Evolutionary conservation across 2,888 invertebrate genomes (phyloP).

Genomic region (Heliconius aoede): DNA sequence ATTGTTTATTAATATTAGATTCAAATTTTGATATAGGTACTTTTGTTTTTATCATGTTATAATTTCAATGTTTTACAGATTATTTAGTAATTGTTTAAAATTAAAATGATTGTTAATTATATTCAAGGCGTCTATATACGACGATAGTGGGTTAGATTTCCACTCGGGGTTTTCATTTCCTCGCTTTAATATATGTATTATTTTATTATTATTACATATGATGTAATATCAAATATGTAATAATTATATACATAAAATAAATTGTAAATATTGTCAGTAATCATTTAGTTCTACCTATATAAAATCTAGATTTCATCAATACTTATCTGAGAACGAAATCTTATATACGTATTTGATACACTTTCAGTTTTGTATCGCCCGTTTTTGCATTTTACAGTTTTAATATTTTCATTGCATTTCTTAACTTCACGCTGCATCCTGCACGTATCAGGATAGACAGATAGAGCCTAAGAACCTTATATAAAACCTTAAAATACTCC

Average conservation of each 20-base stretch:
- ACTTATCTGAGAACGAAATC: background rate
- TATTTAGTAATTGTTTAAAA: too few species aligned
- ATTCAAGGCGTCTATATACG: too few species aligned
- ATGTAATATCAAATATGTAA: background rate
- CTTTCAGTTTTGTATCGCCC: background rate
- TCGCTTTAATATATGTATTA: too few species aligned
- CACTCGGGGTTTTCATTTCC: background rate
- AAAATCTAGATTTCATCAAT: background rate
- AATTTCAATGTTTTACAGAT: too few species aligned
- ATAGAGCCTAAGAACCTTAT: too few species aligned
- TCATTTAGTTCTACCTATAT: background rate
- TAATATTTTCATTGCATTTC: background rate
- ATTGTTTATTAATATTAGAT: conserved; percentile 4
- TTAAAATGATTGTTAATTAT: too few species aligned
- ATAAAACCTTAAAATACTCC: background rate
- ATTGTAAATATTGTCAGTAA: background rate
- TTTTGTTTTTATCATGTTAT: background rate
- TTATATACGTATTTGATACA: background rate
- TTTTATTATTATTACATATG: background rate
- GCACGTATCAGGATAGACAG: background rate
- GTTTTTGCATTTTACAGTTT: background rate
- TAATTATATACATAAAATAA: background rate
- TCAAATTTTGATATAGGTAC: conserved; percentile 11
- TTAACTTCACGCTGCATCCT: too few species aligned
- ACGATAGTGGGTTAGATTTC: background rate